Percentiles rank a stretch among this genome's conserved stretches.
phyloP scores from a whole-genome alignment of 2,888 invertebrate genomes.

The Petrophora chlorosata region DNA sequence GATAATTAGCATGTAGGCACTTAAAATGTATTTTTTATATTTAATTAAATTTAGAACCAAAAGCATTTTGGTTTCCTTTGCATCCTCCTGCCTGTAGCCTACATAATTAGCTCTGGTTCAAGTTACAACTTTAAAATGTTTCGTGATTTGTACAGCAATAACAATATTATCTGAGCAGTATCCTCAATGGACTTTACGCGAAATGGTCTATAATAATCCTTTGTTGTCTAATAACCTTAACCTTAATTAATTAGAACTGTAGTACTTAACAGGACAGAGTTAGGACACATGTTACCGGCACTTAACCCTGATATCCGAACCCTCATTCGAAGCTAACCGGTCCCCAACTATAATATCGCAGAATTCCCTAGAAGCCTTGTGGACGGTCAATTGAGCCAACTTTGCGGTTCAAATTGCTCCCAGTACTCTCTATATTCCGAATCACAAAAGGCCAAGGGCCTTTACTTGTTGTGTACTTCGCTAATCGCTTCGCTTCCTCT shows the following conservation, averaged over 20 bases:
- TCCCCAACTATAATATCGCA: constrained; percentile 12
- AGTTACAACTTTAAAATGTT: no score
- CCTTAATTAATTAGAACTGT: constrained; percentile 19
- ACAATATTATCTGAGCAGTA: no score
- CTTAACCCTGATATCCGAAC: constrained; percentile 55
- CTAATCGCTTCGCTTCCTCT: constrained; percentile 22
- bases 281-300: constrained; percentile 47
- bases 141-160: no score
- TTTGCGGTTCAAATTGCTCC: constrained; percentile 37
- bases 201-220: no score
- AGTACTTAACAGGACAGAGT: constrained; percentile 30
- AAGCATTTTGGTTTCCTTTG: no score
- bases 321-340: constrained; percentile 24
- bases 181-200: no score
- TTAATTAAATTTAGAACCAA: no score
- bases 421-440: constrained; percentile 34
- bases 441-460: constrained; percentile 24
- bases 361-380: constrained; percentile 36
- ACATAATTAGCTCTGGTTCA: no score
- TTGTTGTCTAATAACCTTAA: constrained; percentile 4
- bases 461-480: constrained; percentile 24
- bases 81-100: no score
- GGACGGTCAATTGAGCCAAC: constrained; percentile 46
- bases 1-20: no score
- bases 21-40: no score